Base-by-base conservation (phyloP, 2,113 vertebrate species). In the Callopanchax toddi region DNA sequence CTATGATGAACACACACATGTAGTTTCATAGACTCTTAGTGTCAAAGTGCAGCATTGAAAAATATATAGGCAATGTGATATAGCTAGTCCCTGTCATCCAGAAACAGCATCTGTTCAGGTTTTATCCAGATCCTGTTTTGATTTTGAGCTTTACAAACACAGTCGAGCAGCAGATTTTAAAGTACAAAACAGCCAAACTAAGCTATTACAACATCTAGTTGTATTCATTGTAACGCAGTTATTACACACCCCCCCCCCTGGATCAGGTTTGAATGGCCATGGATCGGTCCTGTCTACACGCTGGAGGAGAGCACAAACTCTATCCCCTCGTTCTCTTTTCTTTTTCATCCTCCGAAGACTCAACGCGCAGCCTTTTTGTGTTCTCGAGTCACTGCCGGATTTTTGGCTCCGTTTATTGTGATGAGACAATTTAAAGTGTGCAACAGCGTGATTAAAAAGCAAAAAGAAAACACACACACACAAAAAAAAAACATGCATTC, bases 81-180 rank as follows among this genome's bases (percentile, higher is more conserved):
- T 64, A 81, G 83, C 79, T 83, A 70, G 81, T 90, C 84, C 86
- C 89, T 82, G 79, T 85, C 82, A 74, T 86, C 84, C 85, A 69
- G 21, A 70, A 34, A 76, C 53, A 64, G 73, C 67, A 63, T 70
- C 68, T 65, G 43, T 48, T 69, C 77, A 72, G 32, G 73, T 69
- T 60, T 20, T 65, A 66, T 63, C 50, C 67, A 78, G 66, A 79
- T 67, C 56, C 36, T 83, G 60, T 68, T 79, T 71, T 44, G 11
- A 18, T 60, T 71, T 58, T 40, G 44, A 68, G 72, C 68, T 76
- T 80, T 36, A 62, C 73, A 60, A 49, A 67, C 67, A 52, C 2
- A 59, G 36, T 50, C 57, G 65, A 77, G 43, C 61, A 63, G 70
- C 76, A 79, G 65, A 65, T 73, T 50, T 74, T 55, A 45, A 76